phyloP scores from a whole-genome alignment of 2,797 vertebrate genomes.

The Hypotaenidia okinawae region DNA sequence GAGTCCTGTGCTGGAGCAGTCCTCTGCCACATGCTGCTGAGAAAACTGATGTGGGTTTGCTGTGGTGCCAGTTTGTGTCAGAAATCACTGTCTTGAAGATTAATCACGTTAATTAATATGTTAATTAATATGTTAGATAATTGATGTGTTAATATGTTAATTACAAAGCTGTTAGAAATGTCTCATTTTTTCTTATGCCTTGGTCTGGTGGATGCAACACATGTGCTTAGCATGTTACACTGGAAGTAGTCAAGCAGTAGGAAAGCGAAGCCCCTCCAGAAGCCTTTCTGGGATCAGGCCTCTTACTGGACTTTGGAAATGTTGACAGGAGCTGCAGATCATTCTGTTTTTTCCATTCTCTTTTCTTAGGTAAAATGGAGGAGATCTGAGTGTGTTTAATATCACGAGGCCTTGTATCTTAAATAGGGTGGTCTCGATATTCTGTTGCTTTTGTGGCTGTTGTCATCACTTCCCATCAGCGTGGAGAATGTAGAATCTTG shows the following conservation, averaged over 20 bases:
- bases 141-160: neutral
- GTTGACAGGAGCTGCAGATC: neutral
- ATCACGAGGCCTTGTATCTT: neutral
- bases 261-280: neutral
- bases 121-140: neutral
- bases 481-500: neutral
- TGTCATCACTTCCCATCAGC: neutral
- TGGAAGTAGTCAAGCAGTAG: neutral
- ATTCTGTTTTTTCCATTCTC: neutral
- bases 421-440: neutral
- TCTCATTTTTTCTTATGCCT: neutral
- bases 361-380: neutral
- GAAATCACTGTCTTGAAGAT: neutral
- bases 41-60: neutral
- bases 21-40: neutral
- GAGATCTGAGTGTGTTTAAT: neutral
- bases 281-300: neutral
- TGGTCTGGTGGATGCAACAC: neutral
- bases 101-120: neutral
- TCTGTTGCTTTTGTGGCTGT: neutral
- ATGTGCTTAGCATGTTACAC: neutral
- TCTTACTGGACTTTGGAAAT: neutral
- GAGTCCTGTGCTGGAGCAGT: neutral
- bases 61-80: neutral
- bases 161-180: neutral